Base-by-base conservation (phyloP, 2,113 vertebrate genomes). In the Solea solea region DNA sequence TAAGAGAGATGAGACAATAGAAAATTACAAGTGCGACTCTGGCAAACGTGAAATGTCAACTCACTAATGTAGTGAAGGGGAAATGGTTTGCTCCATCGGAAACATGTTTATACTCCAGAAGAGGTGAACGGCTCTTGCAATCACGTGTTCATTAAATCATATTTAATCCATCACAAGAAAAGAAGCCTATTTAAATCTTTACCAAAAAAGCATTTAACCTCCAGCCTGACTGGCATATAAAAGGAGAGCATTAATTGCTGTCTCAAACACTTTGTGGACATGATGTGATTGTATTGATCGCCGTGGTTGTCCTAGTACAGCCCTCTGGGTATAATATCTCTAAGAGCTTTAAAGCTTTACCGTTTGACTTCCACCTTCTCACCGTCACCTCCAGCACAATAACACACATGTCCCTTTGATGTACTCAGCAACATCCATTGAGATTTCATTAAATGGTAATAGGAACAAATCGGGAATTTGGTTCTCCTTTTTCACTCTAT, bases 361-460 rank as follows among this genome's bases (percentile, higher is more conserved):
- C 72, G 60, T 74, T 70, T 73, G 75, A 74, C 81, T 79, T 66
- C 55, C 69, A 81, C 59, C 67, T 63, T 67, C 46, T 71, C 52
- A 11, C 57, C 11, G 4, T 80, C 52, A 78, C 48, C 56, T 69
- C 44, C 21, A 45, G 45, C 60, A 45, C 63, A 50, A 10, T 58
- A 8, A 46, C 61, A 67, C 45, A 71, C 65, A 65, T 57, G 72
- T 73, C 52, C 57, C 50, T 69, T 70, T 57, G 21, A 49, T 27
- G 61, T 25, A 10, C 21, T 51, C 7, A 1, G 25, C 56, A 39
- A 13, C 5, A 15, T 40, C 16, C 8, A 8, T 9, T 39, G 12
- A 48, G 8, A 48, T 72, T 66, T 66, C n/a, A 71, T 64, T 51
- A 49, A 25, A 41, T 21, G 14, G n/a, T 48, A 53, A 68, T 16